Conservation (phyloP, 2,888 invertebrate genomes). For the Hypena proboscidalis region DNA sequence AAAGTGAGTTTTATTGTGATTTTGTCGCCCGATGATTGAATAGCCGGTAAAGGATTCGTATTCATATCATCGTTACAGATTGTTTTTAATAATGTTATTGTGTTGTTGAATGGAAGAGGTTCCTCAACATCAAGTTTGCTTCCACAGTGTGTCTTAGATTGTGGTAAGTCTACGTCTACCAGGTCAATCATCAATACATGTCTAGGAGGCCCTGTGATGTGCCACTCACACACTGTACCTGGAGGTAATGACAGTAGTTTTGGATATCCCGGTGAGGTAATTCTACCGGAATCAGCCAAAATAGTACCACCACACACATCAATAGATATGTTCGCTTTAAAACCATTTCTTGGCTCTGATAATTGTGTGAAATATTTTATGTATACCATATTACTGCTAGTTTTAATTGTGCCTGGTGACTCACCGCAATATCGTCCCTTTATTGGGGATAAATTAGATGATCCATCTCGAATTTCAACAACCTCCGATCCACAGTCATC, state of each 20-base stretch:
- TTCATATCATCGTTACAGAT: slow-evolving; percentile 52
- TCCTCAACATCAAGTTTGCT: slow-evolving; percentile 69
- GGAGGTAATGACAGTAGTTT: slow-evolving; percentile 73
- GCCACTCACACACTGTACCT: slow-evolving; percentile 90
- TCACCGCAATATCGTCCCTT: slow-evolving; percentile 85
- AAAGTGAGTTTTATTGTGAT: slow-evolving; percentile 61
- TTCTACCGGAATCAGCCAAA: slow-evolving; percentile 81
- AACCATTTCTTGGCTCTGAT: slow-evolving; percentile 90
- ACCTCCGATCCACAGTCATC: slow-evolving; percentile 82
- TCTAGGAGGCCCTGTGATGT: slow-evolving; percentile 77
- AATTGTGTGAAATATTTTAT: slow-evolving; percentile 90
- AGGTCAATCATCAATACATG: slow-evolving; percentile 54
- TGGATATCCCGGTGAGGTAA: slow-evolving; percentile 90
- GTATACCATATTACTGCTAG: slow-evolving; percentile 88
- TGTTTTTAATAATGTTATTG: slow-evolving; percentile 50
- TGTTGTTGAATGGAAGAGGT: slow-evolving; percentile 53
- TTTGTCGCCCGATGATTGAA: slow-evolving; percentile 65
- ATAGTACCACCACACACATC: slow-evolving; percentile 88
- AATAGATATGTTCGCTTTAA: slow-evolving; percentile 88
- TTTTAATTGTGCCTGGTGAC: slow-evolving; percentile 86
- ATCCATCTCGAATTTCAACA: slow-evolving; percentile 94
- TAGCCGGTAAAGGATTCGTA: slow-evolving; percentile 22
- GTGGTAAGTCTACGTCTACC: slow-evolving; percentile 59
- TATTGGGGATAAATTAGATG: slow-evolving; percentile 87
- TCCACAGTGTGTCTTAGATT: slow-evolving; percentile 57